Evolutionary conservation across 2,888 invertebrate species (phyloP).

Genomic region (Drosophila kuntzei): DNA sequence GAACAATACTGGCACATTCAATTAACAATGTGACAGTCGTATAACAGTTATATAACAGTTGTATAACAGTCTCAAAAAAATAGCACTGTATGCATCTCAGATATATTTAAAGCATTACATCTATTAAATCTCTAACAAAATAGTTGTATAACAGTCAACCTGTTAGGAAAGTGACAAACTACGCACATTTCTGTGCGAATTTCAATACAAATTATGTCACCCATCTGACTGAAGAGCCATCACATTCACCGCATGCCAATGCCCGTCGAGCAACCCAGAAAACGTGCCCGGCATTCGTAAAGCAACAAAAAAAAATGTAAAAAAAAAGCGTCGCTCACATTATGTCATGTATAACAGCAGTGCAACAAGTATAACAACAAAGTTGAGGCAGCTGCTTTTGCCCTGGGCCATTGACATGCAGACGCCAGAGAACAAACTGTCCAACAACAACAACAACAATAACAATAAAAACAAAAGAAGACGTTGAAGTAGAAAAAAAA

Average conservation of each 20-base stretch:
- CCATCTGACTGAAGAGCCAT: slow-evolving; percentile 19
- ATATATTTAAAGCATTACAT: not conserved
- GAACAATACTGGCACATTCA: not conserved
- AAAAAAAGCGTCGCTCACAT: slow-evolving; percentile 47
- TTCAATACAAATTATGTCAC: slow-evolving; percentile 52
- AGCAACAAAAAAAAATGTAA: slow-evolving; percentile 7
- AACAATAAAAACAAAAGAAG: slow-evolving; percentile 6
- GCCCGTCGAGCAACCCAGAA: slow-evolving; percentile 58
- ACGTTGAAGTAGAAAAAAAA: slow-evolving; percentile 12
- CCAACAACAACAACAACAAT: slow-evolving; percentile 25
- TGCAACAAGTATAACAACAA: slow-evolving; percentile 50
- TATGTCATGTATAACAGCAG: slow-evolving; percentile 62
- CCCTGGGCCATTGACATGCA: slow-evolving; percentile 63
- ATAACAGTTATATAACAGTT: slow-evolving; percentile 15
- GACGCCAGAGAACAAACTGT: slow-evolving; percentile 40
- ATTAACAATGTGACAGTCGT: slow-evolving; percentile 11
- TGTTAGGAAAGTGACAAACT: slow-evolving; percentile 18
- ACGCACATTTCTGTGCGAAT: slow-evolving; percentile 29
- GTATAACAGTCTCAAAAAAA: slow-evolving; percentile 25
- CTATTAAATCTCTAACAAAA: slow-evolving; percentile 4
- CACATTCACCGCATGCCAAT: slow-evolving; percentile 54
- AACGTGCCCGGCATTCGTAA: slow-evolving; percentile 65
- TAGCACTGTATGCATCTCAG: not conserved
- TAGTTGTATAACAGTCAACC: slow-evolving; percentile 35
- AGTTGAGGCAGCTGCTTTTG: slow-evolving; percentile 22